Evolutionary conservation across 2,797 vertebrate species (phyloP), one percentile per base, ranked within the genome.

Genomic region (Smutsia temminckii): DNA sequence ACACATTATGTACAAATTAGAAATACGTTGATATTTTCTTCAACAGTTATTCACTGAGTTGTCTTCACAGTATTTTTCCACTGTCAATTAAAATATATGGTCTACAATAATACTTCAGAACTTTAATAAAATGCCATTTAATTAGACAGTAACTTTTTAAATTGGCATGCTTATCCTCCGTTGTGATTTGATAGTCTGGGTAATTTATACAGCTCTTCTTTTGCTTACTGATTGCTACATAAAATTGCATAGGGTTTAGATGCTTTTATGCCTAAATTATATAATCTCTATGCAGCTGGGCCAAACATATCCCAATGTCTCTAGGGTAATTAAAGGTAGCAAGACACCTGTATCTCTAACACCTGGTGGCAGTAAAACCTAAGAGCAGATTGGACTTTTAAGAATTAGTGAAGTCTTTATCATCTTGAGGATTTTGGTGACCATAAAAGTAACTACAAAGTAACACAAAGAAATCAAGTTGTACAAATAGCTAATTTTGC

Each of bases 341-440:
- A 89, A 85, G 89, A 81, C 72, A 94, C 72, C 86, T 96, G 72
- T n/a, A 27, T 74, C 10, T 55, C 6, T 63, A 81, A 90, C 83
- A 95, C 89, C 93, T 97, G 83, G 37, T 83, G 46, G 72, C n/a
- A 91, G 40, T 96, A 88, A 95, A 96, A 94, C 51, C 0, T 63
- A 68, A 81, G 51, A 42, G 78, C 51, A 77, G 75, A 81, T 55
- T 78, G 66, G 32, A 61, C 55, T 87, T 49, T 78, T 83, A 89
- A 37, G 88, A 87, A 80, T 80, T 78, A 92, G 49, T n/a, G 40
- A 84, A 59, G 42, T 90, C 64, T 86, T 95, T 83, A 66, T 32
- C 77, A 85, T 95, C 49, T 86, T 79, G 71, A 79, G 27, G 27
- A 87, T 91, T 94, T 93, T 18, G 37, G 83, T 78, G 94, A 75